Evolutionary conservation across 2,113 vertebrate species (phyloP).

Genomic region (Paramisgurnus dabryanus): DNA sequence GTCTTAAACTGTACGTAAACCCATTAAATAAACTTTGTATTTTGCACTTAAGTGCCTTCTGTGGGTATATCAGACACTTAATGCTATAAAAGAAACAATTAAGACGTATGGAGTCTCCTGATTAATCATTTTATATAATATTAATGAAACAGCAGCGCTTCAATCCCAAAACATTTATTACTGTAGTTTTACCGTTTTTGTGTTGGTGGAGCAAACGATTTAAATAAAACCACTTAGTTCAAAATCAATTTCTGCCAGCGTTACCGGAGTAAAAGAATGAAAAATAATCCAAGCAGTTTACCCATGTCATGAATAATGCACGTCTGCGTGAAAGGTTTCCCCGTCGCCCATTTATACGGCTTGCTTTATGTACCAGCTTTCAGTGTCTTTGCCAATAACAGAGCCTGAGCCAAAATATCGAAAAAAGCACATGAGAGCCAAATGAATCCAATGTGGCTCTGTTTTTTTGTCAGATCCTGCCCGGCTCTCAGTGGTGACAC

Average conservation of each 20-base stretch:
- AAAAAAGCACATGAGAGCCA: conserved; percentile 31
- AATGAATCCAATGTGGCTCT: conserved; percentile 41
- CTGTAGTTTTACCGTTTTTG: conserved; percentile 11
- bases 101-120: background rate
- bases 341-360: conserved; percentile 19
- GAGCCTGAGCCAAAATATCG: conserved; percentile 36
- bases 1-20: background rate
- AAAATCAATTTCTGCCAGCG: background rate
- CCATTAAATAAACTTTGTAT: background rate
- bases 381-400: conserved; percentile 33
- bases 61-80: background rate
- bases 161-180: conserved; percentile 14
- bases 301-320: conserved; percentile 42
- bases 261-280: conserved; percentile 26
- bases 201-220: conserved; percentile 7
- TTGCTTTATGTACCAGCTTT: conserved; percentile 34
- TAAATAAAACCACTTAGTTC: conserved; percentile 26
- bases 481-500: conserved; percentile 51
- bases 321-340: conserved; percentile 15
- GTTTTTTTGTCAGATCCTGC: background rate
- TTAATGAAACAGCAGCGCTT: background rate
- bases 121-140: conserved; percentile 16
- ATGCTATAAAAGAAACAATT: background rate
- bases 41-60: background rate
- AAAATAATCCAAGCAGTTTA: conserved; percentile 37